A percentile compares a stretch with the other conserved stretches of the same genome.
Evolutionary conservation across 2,888 invertebrate species (phyloP).

Genomic region (Caenorhabditis afra): DNA sequence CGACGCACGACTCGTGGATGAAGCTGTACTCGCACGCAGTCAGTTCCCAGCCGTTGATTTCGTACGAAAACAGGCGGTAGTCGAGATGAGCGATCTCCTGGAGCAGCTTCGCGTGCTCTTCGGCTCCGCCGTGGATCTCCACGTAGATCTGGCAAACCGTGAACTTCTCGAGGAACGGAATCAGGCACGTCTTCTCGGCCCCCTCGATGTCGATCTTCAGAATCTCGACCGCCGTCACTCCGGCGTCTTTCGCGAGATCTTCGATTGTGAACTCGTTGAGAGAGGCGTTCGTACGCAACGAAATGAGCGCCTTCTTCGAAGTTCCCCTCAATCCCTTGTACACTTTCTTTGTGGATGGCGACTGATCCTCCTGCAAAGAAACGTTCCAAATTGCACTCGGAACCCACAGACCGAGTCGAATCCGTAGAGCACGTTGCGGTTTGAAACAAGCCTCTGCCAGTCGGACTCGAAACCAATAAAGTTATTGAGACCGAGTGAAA

Average conservation of each 20-base stretch:
- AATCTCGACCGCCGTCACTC: slow-evolving; percentile 30
- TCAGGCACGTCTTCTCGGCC: slow-evolving; percentile 37
- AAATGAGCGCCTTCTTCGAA: slow-evolving; percentile 23
- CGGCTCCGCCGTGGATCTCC: slow-evolving; percentile 61
- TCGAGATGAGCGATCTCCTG: slow-evolving; percentile 44
- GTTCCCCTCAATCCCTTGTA: slow-evolving; percentile 35
- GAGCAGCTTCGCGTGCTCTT: slow-evolving; percentile 41
- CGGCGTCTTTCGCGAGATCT: slow-evolving; percentile 20
- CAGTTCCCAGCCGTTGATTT: slow-evolving; percentile 62
- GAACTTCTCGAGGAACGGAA: slow-evolving; percentile 50
- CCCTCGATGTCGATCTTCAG: slow-evolving; percentile 60
- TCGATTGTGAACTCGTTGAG: slow-evolving; percentile 13
- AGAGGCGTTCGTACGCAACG: not conserved
- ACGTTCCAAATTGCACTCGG: not conserved
- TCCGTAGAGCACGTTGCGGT: slow-evolving; percentile 33
- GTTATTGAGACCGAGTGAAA: slow-evolving; percentile 55
- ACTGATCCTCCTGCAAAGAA: slow-evolving; percentile 33
- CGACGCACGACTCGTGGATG: slow-evolving; percentile 56
- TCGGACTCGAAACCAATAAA: slow-evolving; percentile 42
- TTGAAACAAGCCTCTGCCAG: slow-evolving; percentile 26
- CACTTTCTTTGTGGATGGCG: not conserved
- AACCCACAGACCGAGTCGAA: slow-evolving; percentile 39
- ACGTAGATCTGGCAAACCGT: slow-evolving; percentile 58
- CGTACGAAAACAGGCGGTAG: slow-evolving; percentile 62
- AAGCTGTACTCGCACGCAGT: slow-evolving; percentile 66